These are phyloP conservation scores for Ricordea florida DNA, from an alignment of 92 coral and sea anemone genomes.

Conservation along the genomic window DNA sequence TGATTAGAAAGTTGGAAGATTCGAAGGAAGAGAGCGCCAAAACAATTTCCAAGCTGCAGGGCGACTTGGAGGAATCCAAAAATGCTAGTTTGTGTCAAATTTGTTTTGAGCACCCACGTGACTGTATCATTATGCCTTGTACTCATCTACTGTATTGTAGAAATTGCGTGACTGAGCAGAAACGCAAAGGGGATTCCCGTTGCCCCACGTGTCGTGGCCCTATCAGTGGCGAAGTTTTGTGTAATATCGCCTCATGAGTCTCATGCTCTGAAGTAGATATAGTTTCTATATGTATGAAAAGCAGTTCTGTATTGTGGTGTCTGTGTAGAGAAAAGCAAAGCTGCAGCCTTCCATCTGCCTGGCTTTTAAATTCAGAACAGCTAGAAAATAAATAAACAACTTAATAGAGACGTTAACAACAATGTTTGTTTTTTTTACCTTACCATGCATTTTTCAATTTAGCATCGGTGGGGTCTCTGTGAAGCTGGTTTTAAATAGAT, in stretches of 20 bases:
- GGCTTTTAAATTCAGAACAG: no score
- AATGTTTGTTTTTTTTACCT: no score
- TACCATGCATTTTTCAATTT: no score
- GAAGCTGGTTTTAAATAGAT: no score
- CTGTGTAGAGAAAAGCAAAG: no score
- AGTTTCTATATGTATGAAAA: no score
- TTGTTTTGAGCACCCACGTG: slow-evolving; percentile 68
- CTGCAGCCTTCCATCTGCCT: no score
- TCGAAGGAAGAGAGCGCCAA: neutral
- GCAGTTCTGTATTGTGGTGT: no score
- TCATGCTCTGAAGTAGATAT: no score
- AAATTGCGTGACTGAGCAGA: slow-evolving; percentile 49
- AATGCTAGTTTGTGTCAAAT: slow-evolving; percentile 61
- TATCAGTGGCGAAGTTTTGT: slow-evolving; percentile 62
- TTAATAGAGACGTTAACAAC: no score
- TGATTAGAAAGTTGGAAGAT: neutral
- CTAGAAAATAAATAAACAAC: no score
- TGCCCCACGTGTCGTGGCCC: slow-evolving; percentile 77
- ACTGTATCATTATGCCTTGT: slow-evolving; percentile 83
- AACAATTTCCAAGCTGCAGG: neutral
- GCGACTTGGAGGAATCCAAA: neutral
- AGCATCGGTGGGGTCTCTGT: no score
- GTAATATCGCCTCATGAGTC: slow-evolving; percentile 37
- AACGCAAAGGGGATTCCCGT: slow-evolving; percentile 41
- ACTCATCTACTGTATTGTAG: slow-evolving; percentile 77